Percentiles rank a stretch among this genome's conserved stretches.
Evolutionary conservation across 2,797 vertebrate species (phyloP).

Genomic region (Microctenopoma steveboyesi): DNA sequence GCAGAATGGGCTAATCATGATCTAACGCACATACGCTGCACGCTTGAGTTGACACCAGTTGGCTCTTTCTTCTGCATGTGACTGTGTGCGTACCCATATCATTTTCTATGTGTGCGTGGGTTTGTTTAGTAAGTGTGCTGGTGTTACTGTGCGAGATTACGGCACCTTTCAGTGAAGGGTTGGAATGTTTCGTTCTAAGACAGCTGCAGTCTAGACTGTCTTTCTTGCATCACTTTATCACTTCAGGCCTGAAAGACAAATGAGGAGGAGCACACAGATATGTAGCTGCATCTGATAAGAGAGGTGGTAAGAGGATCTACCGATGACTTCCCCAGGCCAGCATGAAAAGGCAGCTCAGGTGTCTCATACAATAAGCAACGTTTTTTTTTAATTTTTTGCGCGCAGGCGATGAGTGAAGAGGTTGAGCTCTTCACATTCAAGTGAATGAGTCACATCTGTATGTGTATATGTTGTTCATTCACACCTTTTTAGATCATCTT

Average conservation of each 20-base stretch:
- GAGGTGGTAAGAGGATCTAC: slow-evolving; percentile 70
- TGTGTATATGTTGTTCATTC: neutral
- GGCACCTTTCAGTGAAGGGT: slow-evolving; percentile 53
- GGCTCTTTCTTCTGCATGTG: slow-evolving; percentile 48
- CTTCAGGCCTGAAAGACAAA: slow-evolving; percentile 71
- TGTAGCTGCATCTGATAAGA: slow-evolving; percentile 75
- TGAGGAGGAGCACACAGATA: slow-evolving; percentile 66
- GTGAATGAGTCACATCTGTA: slow-evolving; percentile 5
- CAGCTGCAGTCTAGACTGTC: slow-evolving; percentile 84
- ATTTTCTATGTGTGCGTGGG: slow-evolving; percentile 22
- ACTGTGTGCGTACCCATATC: slow-evolving; percentile 29
- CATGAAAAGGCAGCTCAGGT: slow-evolving; percentile 60
- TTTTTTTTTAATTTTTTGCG: slow-evolving; percentile 9
- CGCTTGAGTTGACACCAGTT: slow-evolving; percentile 65
- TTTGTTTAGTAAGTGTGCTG: slow-evolving; percentile 7
- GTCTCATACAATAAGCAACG: slow-evolving; percentile 28
- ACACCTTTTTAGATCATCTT: neutral
- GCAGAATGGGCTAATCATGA: slow-evolving; percentile 62
- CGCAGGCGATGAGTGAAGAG: slow-evolving; percentile 50
- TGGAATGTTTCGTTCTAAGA: slow-evolving; percentile 68
- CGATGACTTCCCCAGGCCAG: slow-evolving; percentile 59
- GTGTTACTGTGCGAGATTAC: slow-evolving; percentile 37
- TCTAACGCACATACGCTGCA: slow-evolving; percentile 60
- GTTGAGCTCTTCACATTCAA: slow-evolving; percentile 23
- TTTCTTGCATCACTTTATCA: slow-evolving; percentile 65